Percentiles rank a stretch among this genome's conserved stretches.
These are phyloP conservation scores for Sebastiscus tertius DNA, from an alignment of 2,797 vertebrate species.

Conservation along the genomic window DNA sequence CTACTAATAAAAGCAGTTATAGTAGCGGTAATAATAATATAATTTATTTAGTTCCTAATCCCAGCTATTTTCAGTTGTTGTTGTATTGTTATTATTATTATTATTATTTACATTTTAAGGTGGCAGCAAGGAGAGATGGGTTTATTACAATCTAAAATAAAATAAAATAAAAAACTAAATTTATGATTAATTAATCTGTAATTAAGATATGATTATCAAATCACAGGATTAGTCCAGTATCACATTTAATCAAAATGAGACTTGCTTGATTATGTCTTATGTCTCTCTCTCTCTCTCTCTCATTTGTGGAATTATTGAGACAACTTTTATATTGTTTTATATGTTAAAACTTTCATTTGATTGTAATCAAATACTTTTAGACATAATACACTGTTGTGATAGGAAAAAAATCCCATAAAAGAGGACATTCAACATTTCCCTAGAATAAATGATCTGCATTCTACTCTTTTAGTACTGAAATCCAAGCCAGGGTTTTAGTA, in stretches of 20 bases:
- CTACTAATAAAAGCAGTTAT: too few relatives aligned
- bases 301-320: neutral
- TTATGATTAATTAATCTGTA: neutral
- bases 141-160: neutral
- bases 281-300: neutral
- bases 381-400: too few relatives aligned
- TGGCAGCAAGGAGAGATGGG: neutral
- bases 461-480: neutral
- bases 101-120: neutral
- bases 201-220: neutral
- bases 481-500: neutral
- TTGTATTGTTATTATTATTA: neutral
- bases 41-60: neutral
- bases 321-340: neutral
- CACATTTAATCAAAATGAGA: neutral
- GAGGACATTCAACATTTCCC: neutral
- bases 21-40: too few relatives aligned
- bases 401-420: neutral
- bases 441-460: neutral
- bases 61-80: neutral
- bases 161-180: neutral
- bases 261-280: neutral
- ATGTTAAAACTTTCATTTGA: neutral
- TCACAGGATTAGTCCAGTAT: neutral
- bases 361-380: neutral